These are phyloP conservation scores for Mobula hypostoma DNA, from an alignment of 2,113 vertebrate species.

Conservation along the genomic window DNA sequence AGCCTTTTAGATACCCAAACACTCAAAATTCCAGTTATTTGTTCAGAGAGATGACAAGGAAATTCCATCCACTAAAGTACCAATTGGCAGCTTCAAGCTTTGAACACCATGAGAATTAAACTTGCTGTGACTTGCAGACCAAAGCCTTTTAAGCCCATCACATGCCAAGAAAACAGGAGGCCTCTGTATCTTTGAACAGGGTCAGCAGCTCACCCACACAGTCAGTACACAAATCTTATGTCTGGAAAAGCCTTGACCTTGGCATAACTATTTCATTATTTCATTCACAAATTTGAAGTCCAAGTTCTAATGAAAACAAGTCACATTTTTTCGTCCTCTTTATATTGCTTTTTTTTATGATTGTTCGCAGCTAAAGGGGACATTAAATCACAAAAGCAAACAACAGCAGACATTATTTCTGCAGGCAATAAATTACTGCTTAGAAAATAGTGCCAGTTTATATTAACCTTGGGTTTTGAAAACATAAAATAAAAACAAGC, in stretches of 20 bases:
- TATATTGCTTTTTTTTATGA: background rate
- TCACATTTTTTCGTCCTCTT: background rate
- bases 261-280: constrained; percentile 27
- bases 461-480: background rate
- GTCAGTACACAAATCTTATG: constrained; percentile 19
- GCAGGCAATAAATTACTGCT: background rate
- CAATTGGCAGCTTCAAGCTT: background rate
- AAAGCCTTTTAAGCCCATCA: constrained; percentile 24
- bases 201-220: constrained; percentile 32
- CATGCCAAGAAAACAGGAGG: constrained; percentile 25
- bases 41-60: background rate
- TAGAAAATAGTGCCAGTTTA: background rate
- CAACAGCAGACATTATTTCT: background rate
- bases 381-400: background rate
- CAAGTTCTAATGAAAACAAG: constrained; percentile 15
- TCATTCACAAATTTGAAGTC: constrained; percentile 27
- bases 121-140: constrained; percentile 11
- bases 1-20: background rate
- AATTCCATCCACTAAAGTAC: constrained; percentile 13
- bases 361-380: background rate
- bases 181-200: constrained; percentile 33
- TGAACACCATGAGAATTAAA: background rate
- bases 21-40: constrained; percentile 9
- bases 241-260: constrained; percentile 32
- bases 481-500: background rate